Conservation (phyloP, 2,797 vertebrate genomes). For the Pelochelys cantorii region DNA sequence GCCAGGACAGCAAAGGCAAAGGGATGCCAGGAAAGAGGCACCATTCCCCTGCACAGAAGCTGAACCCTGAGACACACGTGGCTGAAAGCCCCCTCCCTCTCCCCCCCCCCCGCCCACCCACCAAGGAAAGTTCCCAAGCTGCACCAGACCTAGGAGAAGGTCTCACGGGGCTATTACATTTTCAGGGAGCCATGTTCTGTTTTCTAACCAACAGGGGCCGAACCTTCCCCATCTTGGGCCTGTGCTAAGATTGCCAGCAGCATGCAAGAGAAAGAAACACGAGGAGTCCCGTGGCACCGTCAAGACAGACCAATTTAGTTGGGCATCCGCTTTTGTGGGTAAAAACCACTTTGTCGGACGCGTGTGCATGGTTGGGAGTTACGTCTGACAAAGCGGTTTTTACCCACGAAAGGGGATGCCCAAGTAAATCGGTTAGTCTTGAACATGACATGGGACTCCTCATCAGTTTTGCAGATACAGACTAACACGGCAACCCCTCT, state of each 20-base stretch:
- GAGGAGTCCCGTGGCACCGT: too few species aligned
- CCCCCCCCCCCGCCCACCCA: not conserved
- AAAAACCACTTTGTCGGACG: too few species aligned
- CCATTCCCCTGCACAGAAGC: not conserved
- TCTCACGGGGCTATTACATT: not conserved
- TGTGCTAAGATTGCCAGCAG: not conserved
- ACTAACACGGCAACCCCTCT: too few species aligned
- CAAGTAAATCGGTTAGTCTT: too few species aligned
- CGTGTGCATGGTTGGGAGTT: too few species aligned
- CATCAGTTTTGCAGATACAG: too few species aligned
- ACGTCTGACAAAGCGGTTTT: too few species aligned
- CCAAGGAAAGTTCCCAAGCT: not conserved
- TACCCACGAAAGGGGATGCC: too few species aligned
- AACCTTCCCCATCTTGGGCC: not conserved
- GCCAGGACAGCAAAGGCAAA: not conserved
- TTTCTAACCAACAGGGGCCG: not conserved
- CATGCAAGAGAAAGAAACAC: too few species aligned
- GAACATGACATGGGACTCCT: too few species aligned
- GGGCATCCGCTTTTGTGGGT: too few species aligned
- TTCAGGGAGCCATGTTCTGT: not conserved
- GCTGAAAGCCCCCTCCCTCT: not conserved
- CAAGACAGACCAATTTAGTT: too few species aligned
- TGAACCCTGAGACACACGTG: not conserved
- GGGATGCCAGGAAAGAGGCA: not conserved
- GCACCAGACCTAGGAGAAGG: not conserved